These are phyloP conservation scores for Drosophila erecta DNA, from an alignment of 1,140 invertebrate genomes.

Conservation along the genomic window DNA sequence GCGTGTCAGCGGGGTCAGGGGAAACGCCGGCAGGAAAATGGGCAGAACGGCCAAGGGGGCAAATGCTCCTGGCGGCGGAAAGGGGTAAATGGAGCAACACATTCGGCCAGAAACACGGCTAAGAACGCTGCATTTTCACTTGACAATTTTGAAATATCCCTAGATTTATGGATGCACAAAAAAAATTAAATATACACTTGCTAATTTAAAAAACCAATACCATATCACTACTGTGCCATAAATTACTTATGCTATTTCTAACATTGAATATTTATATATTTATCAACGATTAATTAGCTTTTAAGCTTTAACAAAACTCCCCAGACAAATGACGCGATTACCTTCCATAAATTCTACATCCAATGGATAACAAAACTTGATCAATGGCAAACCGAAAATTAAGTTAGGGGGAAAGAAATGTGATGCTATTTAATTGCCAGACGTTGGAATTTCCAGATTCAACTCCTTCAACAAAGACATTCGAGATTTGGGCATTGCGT, in stretches of 20 bases:
- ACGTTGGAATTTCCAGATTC: conserved; percentile 15
- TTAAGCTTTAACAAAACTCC: conserved; percentile 3
- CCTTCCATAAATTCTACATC: conserved; percentile 6
- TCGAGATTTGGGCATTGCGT: conserved; percentile 54
- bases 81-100: conserved; percentile 24
- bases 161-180: neutral
- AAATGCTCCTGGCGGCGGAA: neutral
- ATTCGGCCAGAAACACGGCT: conserved; percentile 14
- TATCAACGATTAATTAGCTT: neutral
- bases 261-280: conserved; percentile 9
- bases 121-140: conserved; percentile 22
- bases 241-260: neutral
- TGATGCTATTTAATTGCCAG: conserved; percentile 66
- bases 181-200: neutral
- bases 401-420: conserved; percentile 31
- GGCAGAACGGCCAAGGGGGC: conserved; percentile 5
- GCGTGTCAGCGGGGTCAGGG: conserved; percentile 68
- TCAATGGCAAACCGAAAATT: neutral
- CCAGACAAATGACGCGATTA: conserved; percentile 23
- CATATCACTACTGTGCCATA: too few species aligned
- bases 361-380: conserved; percentile 14
- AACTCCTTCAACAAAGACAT: conserved; percentile 39
- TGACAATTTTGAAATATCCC: neutral
- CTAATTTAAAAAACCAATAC: too few species aligned
- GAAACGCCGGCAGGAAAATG: conserved; percentile 16